These are phyloP conservation scores for Perca schrenkii DNA, from an alignment of 2,113 vertebrate species.

Conservation along the genomic window DNA sequence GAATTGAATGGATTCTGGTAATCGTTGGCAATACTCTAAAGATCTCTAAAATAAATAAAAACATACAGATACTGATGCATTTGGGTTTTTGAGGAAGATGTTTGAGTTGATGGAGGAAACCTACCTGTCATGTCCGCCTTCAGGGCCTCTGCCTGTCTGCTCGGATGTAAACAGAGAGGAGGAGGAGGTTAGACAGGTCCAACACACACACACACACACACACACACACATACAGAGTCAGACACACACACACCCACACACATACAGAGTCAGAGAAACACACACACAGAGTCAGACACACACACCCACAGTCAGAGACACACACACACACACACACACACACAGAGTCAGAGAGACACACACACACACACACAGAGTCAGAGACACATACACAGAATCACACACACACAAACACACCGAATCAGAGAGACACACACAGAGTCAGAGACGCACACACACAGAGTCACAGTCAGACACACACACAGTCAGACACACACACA, in stretches of 20 bases:
- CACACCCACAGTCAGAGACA: background rate
- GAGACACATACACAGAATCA: no score
- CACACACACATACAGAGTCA: background rate
- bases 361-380: no score
- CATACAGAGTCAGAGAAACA: background rate
- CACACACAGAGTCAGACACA: background rate
- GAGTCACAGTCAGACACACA: no score
- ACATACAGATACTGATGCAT: no score
- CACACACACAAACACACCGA: no score
- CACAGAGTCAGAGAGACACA: background rate
- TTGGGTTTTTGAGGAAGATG: no score
- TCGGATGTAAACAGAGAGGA: constrained; percentile 73
- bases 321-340: background rate
- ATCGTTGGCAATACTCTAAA: no score
- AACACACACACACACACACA: background rate
- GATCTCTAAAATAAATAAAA: no score
- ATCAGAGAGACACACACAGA: no score
- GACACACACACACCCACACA: background rate
- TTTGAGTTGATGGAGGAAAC: background rate
- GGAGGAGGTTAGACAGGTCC: constrained; percentile 40
- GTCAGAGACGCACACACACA: no score
- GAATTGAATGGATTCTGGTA: no score
- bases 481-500: no score
- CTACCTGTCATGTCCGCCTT: constrained; percentile 99
- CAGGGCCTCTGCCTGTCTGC: constrained; percentile 99